A percentile compares a stretch with the other conserved stretches of the same genome.
These are phyloP conservation scores for Lasioglossum albipes DNA, from an alignment of 1,140 invertebrate species.

Conservation along the genomic window DNA sequence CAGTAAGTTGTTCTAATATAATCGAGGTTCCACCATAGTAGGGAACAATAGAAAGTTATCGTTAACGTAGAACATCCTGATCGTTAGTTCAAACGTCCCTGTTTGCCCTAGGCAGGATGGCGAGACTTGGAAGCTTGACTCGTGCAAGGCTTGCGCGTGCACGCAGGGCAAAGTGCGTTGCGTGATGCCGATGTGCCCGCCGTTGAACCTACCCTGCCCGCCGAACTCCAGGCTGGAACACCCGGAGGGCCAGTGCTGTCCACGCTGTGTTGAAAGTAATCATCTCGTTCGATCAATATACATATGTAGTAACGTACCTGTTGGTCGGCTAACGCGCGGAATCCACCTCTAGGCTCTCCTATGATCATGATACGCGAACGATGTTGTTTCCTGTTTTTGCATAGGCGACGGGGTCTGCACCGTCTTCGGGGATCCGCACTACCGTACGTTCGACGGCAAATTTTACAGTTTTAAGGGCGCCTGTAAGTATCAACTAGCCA, in stretches of 20 bases:
- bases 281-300: not conserved
- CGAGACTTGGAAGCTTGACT: conserved; percentile 91
- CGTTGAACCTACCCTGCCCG: conserved; percentile 83
- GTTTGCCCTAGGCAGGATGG: conserved; percentile 87
- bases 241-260: conserved; percentile 90
- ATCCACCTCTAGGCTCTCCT: too few relatives aligned
- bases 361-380: too few relatives aligned
- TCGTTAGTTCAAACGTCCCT: conserved; percentile 68
- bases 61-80: too few relatives aligned
- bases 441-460: conserved; percentile 95
- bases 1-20: too few relatives aligned
- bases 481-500: conserved; percentile 92
- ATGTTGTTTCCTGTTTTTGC: not conserved
- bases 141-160: conserved; percentile 92
- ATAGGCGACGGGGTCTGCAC: conserved; percentile 92
- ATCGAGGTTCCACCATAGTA: too few relatives aligned
- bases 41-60: too few relatives aligned
- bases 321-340: too few relatives aligned
- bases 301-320: too few relatives aligned
- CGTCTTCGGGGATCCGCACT: conserved; percentile 96
- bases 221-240: conserved; percentile 86
- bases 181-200: conserved; percentile 87
- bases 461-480: conserved; percentile 95
- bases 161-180: conserved; percentile 89
- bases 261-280: conserved; percentile 89